phyloP scores from a whole-genome alignment of 2,888 invertebrate species.

The Resseliella maxima region DNA sequence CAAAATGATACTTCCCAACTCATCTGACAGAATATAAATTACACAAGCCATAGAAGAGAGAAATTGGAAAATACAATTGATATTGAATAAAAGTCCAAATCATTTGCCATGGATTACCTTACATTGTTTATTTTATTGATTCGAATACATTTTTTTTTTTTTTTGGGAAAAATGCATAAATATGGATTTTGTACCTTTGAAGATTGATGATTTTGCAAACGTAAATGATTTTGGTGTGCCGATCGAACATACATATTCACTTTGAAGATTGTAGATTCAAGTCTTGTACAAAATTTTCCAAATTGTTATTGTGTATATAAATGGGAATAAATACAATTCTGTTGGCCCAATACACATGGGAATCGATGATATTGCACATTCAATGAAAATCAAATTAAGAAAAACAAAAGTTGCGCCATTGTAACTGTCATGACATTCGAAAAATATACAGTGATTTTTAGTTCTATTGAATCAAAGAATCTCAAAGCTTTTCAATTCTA shows the following conservation, averaged over 20 bases:
- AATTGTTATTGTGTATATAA: no score
- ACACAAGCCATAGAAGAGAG: not conserved
- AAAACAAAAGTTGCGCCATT: no score
- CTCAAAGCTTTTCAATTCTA: no score
- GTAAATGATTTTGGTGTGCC: not conserved
- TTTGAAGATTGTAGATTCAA: no score
- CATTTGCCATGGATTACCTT: slow-evolving; percentile 5
- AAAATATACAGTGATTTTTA: no score
- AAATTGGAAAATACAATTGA: not conserved
- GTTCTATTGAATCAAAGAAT: no score
- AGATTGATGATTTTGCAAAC: slow-evolving; percentile 4
- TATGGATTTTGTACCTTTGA: not conserved
- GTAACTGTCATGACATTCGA: no score
- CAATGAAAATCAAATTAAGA: not conserved
- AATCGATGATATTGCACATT: not conserved
- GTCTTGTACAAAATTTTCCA: no score
- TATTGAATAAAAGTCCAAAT: not conserved
- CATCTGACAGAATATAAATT: slow-evolving; percentile 9
- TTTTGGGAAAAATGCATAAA: not conserved
- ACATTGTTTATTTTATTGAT: slow-evolving; percentile 48
- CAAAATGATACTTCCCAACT: not conserved
- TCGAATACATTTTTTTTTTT: not conserved
- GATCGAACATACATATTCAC: not conserved
- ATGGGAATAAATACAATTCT: no score
- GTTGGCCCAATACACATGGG: not conserved